Evolutionary conservation across 2,113 vertebrate species (phyloP).

Genomic region (Salvelinus sp.): DNA sequence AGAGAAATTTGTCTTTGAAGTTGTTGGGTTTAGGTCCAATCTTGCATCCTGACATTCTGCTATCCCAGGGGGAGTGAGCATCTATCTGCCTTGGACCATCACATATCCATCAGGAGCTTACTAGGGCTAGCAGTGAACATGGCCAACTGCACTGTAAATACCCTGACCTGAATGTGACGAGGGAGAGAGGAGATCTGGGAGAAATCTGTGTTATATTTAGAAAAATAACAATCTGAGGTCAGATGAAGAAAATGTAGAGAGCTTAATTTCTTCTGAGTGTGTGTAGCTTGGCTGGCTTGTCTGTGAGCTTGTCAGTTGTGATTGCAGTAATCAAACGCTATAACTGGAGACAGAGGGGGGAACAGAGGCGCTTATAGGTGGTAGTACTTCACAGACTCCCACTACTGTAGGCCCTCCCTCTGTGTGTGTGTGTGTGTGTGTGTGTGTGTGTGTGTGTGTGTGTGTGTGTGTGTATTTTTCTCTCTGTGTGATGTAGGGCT

Average conservation of each 20-base stretch:
- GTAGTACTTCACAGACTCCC: constrained; percentile 48
- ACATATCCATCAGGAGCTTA: constrained; percentile 34
- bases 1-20: no score
- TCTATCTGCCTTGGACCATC: constrained; percentile 1
- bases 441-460: background rate
- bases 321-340: constrained; percentile 68
- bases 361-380: constrained; percentile 56
- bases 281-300: constrained; percentile 41
- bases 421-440: no score
- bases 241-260: constrained; percentile 5
- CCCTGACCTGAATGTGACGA: constrained; percentile 67
- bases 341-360: constrained; percentile 57
- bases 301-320: constrained; percentile 54
- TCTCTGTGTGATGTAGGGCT: constrained; percentile 22
- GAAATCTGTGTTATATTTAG: constrained; percentile 62
- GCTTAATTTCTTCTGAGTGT: constrained; percentile 47
- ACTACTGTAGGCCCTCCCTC: constrained; percentile 37
- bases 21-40: no score
- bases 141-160: constrained; percentile 54
- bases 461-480: background rate
- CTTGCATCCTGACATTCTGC: no score
- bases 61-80: background rate
- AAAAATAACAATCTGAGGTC: constrained; percentile 44
- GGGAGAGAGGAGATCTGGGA: constrained; percentile 10
- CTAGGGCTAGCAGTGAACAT: constrained; percentile 57